phyloP scores from a whole-genome alignment of 2,888 invertebrate genomes.

The Cryptops parisi region DNA sequence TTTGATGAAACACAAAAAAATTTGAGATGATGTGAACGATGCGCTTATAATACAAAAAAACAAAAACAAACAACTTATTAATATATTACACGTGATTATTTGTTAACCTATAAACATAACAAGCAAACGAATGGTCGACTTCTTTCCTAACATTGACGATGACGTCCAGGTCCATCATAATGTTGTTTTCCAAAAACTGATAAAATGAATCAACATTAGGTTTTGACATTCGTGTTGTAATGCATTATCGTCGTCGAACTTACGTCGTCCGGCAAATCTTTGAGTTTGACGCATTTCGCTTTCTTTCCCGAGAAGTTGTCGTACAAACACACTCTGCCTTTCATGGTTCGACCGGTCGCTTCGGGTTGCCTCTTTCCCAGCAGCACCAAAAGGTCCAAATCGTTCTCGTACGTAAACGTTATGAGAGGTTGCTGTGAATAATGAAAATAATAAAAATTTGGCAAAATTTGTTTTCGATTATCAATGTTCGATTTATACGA shows the following conservation, averaged over 20 bases:
- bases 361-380: no score
- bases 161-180: constrained; percentile 8
- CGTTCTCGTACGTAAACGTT: constrained; percentile 14
- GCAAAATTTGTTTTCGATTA: no score
- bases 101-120: constrained; percentile 12
- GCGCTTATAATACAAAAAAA: no score
- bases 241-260: no score
- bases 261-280: constrained; percentile 14
- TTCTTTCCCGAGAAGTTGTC: constrained; percentile 13
- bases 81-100: no score
- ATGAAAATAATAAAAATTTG: not conserved
- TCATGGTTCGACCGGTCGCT: not conserved
- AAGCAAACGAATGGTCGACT: constrained; percentile 3
- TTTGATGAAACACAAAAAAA: no score
- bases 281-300: constrained; percentile 12
- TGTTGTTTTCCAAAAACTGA: constrained; percentile 12
- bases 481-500: no score
- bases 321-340: constrained; percentile 11
- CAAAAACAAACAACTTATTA: no score
- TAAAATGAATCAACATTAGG: no score
- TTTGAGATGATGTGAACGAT: no score
- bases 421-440: constrained; percentile 13
- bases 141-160: constrained; percentile 10
- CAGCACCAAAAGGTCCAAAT: constrained; percentile 13
- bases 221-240: no score